These are phyloP conservation scores for Diarsia mendica DNA, from an alignment of 2,888 invertebrate genomes.

Conservation along the genomic window DNA sequence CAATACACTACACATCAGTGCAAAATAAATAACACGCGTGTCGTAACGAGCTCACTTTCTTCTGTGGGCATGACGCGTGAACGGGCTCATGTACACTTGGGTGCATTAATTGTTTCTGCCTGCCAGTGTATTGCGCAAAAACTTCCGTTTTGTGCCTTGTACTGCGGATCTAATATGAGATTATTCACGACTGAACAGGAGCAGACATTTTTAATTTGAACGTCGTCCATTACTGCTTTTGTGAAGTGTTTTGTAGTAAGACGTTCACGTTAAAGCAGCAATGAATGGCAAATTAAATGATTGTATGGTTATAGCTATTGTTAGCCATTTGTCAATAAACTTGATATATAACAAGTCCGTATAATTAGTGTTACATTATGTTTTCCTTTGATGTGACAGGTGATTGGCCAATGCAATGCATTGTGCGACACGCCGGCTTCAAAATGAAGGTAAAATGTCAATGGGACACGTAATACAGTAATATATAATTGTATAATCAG, in stretches of 20 bases:
- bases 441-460: conserved; percentile 40
- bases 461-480: conserved; percentile 14
- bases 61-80: conserved; percentile 80
- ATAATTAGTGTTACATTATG: conserved; percentile 55
- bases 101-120: conserved; percentile 78
- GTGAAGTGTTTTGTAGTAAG: neutral
- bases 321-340: conserved; percentile 44
- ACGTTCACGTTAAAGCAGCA: neutral
- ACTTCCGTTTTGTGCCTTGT: conserved; percentile 78
- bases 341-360: conserved; percentile 47
- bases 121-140: conserved; percentile 77
- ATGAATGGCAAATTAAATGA: neutral
- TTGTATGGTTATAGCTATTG: neutral
- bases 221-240: conserved; percentile 2
- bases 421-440: conserved; percentile 42
- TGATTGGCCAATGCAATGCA: conserved; percentile 54
- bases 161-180: conserved; percentile 47
- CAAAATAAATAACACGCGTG: conserved; percentile 71
- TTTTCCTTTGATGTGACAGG: conserved; percentile 54
- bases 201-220: neutral
- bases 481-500: conserved; percentile 24
- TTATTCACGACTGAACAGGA: neutral
- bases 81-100: conserved; percentile 70
- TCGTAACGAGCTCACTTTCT: conserved; percentile 82
- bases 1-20: conserved; percentile 62